phyloP scores from a whole-genome alignment of 1,140 invertebrate species.

The Bicyclus anynana region DNA sequence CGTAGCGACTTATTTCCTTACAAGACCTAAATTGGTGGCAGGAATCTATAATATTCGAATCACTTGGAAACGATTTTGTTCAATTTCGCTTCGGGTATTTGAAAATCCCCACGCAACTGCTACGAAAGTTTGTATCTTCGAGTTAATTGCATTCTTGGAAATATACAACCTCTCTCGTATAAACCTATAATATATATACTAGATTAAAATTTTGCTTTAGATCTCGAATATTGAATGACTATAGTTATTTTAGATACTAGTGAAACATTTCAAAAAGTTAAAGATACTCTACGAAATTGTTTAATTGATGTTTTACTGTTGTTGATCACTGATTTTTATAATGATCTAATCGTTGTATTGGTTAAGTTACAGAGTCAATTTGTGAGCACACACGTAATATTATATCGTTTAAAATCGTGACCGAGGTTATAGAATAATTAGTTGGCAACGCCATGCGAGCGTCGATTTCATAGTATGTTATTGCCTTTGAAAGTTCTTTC shows the following conservation, averaged over 20 bases:
- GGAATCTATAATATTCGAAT: conserved; percentile 39
- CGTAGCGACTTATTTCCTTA: conserved; percentile 30
- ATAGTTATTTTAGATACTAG: no score
- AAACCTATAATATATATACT: not conserved
- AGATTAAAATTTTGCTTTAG: no score
- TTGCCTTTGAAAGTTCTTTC: conserved; percentile 65
- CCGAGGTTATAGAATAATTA: conserved; percentile 62
- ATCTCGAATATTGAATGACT: not conserved
- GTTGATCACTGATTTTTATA: conserved; percentile 25
- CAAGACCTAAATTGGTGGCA: conserved; percentile 33
- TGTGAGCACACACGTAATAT: no score
- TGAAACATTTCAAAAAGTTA: no score
- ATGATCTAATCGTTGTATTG: conserved; percentile 30
- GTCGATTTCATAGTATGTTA: conserved; percentile 63
- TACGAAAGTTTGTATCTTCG: not conserved
- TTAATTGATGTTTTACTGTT: conserved; percentile 27
- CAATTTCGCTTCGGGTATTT: conserved; percentile 23
- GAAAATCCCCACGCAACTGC: conserved; percentile 27
- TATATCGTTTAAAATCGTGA: conserved; percentile 65
- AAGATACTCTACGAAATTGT: conserved; percentile 1
- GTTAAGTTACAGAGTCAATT: conserved; percentile 30
- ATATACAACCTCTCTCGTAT: not conserved
- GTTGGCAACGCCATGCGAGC: conserved; percentile 39
- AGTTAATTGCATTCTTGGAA: not conserved
- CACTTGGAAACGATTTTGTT: conserved; percentile 24